Conservation (phyloP, 2,888 invertebrate genomes). For the Tipula lateralis region DNA sequence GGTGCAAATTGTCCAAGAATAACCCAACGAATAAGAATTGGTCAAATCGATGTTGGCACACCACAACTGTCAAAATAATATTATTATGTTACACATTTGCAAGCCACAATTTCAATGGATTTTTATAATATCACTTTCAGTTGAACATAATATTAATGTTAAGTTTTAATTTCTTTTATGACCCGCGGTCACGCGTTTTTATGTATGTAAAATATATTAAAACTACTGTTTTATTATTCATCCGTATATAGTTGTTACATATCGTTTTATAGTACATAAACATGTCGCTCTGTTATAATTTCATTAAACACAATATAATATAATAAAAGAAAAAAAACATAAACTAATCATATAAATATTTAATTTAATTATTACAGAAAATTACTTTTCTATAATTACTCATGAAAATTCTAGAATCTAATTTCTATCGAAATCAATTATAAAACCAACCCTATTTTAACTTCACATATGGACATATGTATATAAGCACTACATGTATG, state of each 20-base stretch:
- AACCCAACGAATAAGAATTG: no score
- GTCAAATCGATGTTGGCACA: no score
- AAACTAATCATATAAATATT: neutral
- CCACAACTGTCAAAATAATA: no score
- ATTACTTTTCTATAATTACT: slow-evolving; percentile 15
- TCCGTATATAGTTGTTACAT: neutral
- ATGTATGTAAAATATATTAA: neutral
- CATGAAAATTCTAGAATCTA: neutral
- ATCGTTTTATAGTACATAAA: neutral
- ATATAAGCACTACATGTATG: neutral
- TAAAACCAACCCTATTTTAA: slow-evolving; percentile 5
- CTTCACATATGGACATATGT: neutral
- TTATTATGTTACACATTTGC: neutral
- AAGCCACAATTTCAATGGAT: neutral
- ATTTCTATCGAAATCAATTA: slow-evolving; percentile 11
- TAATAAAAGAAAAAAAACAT: neutral
- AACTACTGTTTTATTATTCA: neutral
- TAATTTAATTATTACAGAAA: slow-evolving; percentile 1
- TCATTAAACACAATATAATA: neutral
- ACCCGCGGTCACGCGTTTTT: neutral
- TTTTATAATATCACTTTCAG: neutral
- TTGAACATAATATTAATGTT: neutral
- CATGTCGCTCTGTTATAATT: neutral
- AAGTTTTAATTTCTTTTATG: neutral
- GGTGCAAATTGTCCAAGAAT: no score